Evolutionary conservation across 1,140 invertebrate genomes (phyloP).

Genomic region (Meloidogyne floridensis): DNA sequence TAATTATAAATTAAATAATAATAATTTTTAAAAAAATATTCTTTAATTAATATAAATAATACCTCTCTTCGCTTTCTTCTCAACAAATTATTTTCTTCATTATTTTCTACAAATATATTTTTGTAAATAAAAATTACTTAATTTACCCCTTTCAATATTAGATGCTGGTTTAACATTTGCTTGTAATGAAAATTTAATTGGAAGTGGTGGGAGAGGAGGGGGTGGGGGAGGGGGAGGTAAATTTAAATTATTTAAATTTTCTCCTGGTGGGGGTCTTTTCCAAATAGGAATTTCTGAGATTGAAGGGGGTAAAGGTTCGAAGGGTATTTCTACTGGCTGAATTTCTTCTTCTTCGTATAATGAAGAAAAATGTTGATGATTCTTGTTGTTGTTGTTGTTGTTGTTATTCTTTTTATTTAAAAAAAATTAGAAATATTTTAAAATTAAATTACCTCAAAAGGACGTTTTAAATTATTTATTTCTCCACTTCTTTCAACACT

Average conservation of each 20-base stretch:
- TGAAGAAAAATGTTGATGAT: neutral
- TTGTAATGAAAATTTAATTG: neutral
- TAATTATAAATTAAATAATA: too few species aligned
- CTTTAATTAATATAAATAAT: neutral
- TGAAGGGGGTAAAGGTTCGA: conserved; percentile 16
- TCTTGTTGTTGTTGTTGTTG: neutral
- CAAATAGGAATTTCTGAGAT: conserved; percentile 21
- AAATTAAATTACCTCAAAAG: neutral
- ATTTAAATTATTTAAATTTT: conserved; percentile 4
- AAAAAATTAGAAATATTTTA: too few species aligned
- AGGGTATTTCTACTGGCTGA: conserved; percentile 23
- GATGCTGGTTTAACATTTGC: neutral
- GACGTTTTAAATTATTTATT: neutral
- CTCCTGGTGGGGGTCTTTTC: conserved; percentile 22
- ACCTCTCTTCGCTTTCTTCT: conserved; percentile 20
- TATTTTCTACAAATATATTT: neutral
- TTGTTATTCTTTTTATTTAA: neutral
- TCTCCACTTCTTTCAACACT: conserved; percentile 14
- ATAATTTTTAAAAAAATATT: neutral
- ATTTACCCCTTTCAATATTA: neutral
- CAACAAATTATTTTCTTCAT: neutral
- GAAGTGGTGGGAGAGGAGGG: neutral
- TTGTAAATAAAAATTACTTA: neutral
- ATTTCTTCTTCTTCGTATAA: conserved; percentile 7
- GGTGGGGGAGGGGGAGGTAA: neutral